Percentiles rank a stretch among this genome's conserved stretches.
Evolutionary conservation across 2,113 vertebrate genomes (phyloP).

Genomic region (Nothoprocta perdicaria): DNA sequence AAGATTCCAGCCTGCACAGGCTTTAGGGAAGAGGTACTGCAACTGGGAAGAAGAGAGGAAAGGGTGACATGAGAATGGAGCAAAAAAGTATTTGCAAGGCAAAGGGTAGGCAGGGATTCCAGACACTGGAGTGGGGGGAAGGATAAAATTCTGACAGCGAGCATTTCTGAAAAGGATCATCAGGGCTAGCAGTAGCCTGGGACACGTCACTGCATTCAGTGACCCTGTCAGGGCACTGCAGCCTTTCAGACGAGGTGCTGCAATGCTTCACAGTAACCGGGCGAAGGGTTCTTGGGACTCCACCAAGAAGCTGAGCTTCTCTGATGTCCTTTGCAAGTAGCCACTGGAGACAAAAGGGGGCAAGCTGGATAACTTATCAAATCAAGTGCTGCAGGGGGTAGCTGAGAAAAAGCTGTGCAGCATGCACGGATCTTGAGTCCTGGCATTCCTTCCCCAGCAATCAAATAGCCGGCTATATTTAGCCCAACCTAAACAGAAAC

Average conservation of each 20-base stretch:
- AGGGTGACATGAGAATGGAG: neutral
- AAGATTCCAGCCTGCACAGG: neutral
- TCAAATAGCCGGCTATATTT: conserved; percentile 52
- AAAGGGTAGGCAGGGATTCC: neutral
- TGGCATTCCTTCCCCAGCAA: conserved; percentile 3
- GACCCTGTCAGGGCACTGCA: neutral
- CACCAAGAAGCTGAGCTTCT: neutral
- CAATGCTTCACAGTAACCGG: neutral
- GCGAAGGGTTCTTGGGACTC: neutral
- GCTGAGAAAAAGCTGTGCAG: neutral
- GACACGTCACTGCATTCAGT: neutral
- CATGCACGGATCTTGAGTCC: neutral
- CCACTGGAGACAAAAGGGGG: neutral
- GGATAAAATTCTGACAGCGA: neutral
- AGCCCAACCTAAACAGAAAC: conserved; percentile 57
- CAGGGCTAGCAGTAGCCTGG: neutral
- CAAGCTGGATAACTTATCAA: neutral
- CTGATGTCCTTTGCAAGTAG: neutral
- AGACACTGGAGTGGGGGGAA: neutral
- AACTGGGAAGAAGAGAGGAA: neutral
- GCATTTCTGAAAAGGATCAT: neutral
- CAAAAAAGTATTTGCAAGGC: neutral
- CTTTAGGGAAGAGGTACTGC: neutral
- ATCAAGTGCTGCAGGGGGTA: neutral
- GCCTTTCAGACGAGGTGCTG: neutral